Evolutionary conservation across 2,797 vertebrate genomes (phyloP).

Genomic region (Crocodylus rhombifer): DNA sequence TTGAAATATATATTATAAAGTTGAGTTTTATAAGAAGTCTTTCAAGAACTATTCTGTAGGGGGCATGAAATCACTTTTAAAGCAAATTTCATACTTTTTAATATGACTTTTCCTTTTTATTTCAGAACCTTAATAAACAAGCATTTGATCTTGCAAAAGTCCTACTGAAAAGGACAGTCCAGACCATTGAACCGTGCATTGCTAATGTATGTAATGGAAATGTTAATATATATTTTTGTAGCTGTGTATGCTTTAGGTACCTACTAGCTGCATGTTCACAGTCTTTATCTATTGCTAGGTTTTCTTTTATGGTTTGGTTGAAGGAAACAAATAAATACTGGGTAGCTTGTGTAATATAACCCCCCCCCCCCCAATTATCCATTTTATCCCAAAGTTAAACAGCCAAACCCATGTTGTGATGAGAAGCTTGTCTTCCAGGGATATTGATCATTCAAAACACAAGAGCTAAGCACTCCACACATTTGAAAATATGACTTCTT

Average conservation of each 20-base stretch:
- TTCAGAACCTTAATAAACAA: slow-evolving; percentile 98
- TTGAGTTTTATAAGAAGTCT: background rate
- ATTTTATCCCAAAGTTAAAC: background rate
- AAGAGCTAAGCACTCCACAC: background rate
- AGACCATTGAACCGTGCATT: slow-evolving; percentile 98
- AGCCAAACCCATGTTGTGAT: background rate
- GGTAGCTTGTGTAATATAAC: background rate
- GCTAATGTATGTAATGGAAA: slow-evolving; percentile 90
- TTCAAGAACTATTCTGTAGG: background rate
- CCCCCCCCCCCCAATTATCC: background rate
- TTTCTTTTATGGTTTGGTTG: background rate
- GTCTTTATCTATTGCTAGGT: background rate
- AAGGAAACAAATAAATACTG: background rate
- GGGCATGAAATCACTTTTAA: background rate
- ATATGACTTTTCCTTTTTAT: slow-evolving; percentile 56
- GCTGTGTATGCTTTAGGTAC: background rate
- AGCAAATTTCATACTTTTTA: slow-evolving; percentile 19
- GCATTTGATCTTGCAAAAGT: slow-evolving; percentile 98
- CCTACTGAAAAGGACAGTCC: slow-evolving; percentile 96
- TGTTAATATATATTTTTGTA: too few species aligned
- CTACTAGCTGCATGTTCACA: background rate
- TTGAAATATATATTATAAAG: background rate
- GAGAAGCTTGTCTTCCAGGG: background rate
- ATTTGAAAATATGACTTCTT: background rate
- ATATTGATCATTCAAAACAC: background rate